Conservation (phyloP, 2,888 invertebrate genomes). For the Rhingia rostrata region DNA sequence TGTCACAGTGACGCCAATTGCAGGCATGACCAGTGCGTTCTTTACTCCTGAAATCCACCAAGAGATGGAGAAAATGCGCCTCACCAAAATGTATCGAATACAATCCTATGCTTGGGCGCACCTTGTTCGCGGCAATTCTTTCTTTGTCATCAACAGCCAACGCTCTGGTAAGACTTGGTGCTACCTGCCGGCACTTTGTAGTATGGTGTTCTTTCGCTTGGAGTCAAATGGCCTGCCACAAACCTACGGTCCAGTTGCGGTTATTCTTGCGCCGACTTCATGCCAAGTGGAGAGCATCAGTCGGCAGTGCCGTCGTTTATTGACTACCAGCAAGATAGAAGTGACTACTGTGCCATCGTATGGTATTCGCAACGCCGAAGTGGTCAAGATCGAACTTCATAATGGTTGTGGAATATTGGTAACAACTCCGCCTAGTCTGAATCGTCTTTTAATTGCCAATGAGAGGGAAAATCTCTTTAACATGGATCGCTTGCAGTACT, state of each 20-base stretch:
- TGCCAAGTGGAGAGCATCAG: constrained; percentile 84
- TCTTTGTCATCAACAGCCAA: constrained; percentile 86
- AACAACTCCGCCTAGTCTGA: constrained; percentile 86
- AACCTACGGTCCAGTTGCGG: constrained; percentile 86
- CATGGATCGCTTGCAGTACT: constrained; percentile 86
- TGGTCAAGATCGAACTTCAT: constrained; percentile 81
- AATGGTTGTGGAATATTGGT: constrained; percentile 89
- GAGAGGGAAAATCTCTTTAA: constrained; percentile 83
- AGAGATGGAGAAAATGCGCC: constrained; percentile 77
- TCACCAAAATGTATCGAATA: constrained; percentile 81
- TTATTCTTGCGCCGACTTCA: constrained; percentile 87
- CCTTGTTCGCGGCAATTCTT: constrained; percentile 86
- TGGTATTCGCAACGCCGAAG: constrained; percentile 76
- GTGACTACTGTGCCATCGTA: constrained; percentile 83
- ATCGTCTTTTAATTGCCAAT: constrained; percentile 83
- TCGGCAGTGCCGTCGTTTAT: constrained; percentile 82
- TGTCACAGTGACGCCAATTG: constrained; percentile 75
- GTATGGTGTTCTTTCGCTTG: constrained; percentile 83
- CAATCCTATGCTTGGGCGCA: constrained; percentile 90
- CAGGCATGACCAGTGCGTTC: constrained; percentile 75
- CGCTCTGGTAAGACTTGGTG: constrained; percentile 88
- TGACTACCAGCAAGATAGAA: constrained; percentile 80
- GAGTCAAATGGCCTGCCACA: constrained; percentile 77
- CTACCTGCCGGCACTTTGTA: constrained; percentile 87
- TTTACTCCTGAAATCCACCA: constrained; percentile 77